phyloP scores from a whole-genome alignment of 2,797 vertebrate species.

The Salmo trutta region DNA sequence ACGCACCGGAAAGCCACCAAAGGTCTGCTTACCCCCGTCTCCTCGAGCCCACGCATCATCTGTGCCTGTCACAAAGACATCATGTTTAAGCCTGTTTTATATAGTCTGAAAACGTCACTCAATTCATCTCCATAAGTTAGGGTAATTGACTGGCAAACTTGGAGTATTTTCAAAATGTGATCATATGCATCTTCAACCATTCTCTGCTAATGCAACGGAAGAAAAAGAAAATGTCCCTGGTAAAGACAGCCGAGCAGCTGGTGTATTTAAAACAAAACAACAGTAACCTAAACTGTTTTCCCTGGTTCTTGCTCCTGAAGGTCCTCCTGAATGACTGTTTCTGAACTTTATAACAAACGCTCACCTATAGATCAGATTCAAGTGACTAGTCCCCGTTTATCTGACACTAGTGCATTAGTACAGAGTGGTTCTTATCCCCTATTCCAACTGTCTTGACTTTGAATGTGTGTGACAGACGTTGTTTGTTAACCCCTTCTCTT shows the following conservation, averaged over 20 bases:
- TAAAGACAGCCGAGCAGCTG: slow-evolving; percentile 44
- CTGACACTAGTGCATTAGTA: slow-evolving; percentile 70
- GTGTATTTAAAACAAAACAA: slow-evolving; percentile 39
- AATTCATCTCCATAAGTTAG: slow-evolving; percentile 39
- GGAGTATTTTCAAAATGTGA: slow-evolving; percentile 25
- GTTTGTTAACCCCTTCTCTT: slow-evolving; percentile 80
- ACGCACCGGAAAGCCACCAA: slow-evolving; percentile 95
- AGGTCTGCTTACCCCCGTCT: slow-evolving; percentile 81
- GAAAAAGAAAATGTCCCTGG: background rate
- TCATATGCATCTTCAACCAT: slow-evolving; percentile 58
- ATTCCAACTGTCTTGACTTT: slow-evolving; percentile 70
- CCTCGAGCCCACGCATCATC: slow-evolving; percentile 58
- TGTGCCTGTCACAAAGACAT: slow-evolving; percentile 55
- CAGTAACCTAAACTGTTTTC: slow-evolving; percentile 22
- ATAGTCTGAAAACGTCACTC: slow-evolving; percentile 18
- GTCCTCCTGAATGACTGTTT: slow-evolving; percentile 48
- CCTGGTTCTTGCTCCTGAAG: slow-evolving; percentile 40
- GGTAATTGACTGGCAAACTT: slow-evolving; percentile 38
- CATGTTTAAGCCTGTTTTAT: slow-evolving; percentile 33
- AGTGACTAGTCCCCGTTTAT: slow-evolving; percentile 49
- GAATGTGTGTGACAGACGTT: slow-evolving; percentile 72
- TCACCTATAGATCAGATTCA: slow-evolving; percentile 39
- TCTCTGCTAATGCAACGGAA: slow-evolving; percentile 76
- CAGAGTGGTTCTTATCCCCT: slow-evolving; percentile 70
- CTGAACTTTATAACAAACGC: slow-evolving; percentile 45